Base-by-base conservation (phyloP, 2,113 vertebrate genomes). In the Anarrhichthys ocellatus region DNA sequence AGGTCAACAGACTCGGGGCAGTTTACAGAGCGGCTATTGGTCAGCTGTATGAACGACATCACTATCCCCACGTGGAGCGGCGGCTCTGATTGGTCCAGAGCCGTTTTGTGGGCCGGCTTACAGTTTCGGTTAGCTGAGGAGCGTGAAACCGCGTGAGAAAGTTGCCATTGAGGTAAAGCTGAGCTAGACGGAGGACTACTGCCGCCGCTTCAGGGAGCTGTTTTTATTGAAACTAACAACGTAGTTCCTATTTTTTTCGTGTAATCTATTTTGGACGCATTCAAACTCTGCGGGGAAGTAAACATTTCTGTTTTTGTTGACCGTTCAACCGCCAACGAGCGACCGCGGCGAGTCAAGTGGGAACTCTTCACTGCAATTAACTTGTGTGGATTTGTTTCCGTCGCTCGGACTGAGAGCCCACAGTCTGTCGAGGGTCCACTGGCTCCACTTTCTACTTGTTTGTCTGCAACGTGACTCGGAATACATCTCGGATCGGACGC, bases 91-190 rank as follows among this genome's bases (percentile, higher is more conserved):
- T 93, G 93, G 94, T 14, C 10, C 0, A 14, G 0, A 9, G 48
- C 32, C 52, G 65, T 63, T 85, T 85, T 84, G 83, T 72, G 90
- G 92, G 92, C 80, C 0, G 89, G 80, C 0, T 73, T 71, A 22
- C 40, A 68, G 52, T 80, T 85, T 90, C 86, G 88, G 93, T 91
- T 93, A 90, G 91, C 80, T 80, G 36, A 81, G 32, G 87, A 91
- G 91, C 91, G 93, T 94, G 92, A 94, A 93, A 94, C 93, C 93
- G 93, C 93, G 92, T 94, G 94, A 94, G 94, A 94, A 94, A 94
- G 94, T 94, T 94, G 90, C 94, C 86, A 92, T 89, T 92, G 93
- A 89, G 78, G 90, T 85, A 85, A 90, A 83, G 85, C 89, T 24
- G 80, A 90, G 87, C 78, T 69, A 27, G 86, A 81, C 58, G 29